A percentile compares a stretch with the other conserved stretches of the same genome.
Evolutionary conservation across 2,888 invertebrate species (phyloP).

Genomic region (Pemphredon lugubris): DNA sequence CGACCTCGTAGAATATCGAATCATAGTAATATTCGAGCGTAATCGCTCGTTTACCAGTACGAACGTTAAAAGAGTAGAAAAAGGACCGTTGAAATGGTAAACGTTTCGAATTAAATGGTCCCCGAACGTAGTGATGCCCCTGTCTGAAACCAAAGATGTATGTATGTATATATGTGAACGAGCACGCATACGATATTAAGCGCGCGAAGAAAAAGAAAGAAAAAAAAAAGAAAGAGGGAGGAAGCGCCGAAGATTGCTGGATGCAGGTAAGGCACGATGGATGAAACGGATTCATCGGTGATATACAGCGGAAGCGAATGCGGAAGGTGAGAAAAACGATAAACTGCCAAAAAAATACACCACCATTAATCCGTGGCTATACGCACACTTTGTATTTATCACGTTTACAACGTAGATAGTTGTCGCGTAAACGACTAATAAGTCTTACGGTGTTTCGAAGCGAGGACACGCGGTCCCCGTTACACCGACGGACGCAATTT

Average conservation of each 20-base stretch:
- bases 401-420: slow-evolving; percentile 62
- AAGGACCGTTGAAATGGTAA: slow-evolving; percentile 3
- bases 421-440: slow-evolving; percentile 25
- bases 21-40: slow-evolving; percentile 32
- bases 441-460: slow-evolving; percentile 12
- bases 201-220: background rate
- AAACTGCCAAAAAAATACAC: slow-evolving; percentile 69
- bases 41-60: slow-evolving; percentile 3
- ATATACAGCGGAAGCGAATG: background rate
- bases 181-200: slow-evolving; percentile 16
- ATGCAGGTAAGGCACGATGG: slow-evolving; percentile 2
- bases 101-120: slow-evolving; percentile 11
- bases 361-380: slow-evolving; percentile 61
- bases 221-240: background rate
- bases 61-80: background rate
- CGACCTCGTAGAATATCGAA: slow-evolving; percentile 27
- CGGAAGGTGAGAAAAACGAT: slow-evolving; percentile 34
- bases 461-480: background rate
- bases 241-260: no score
- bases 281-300: background rate
- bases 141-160: slow-evolving; percentile 65
- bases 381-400: slow-evolving; percentile 71
- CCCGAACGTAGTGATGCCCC: slow-evolving; percentile 15
- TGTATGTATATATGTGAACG: slow-evolving; percentile 34
- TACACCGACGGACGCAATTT: slow-evolving; percentile 20